Conservation (phyloP, 2,113 vertebrate genomes). For the Alethe castanea region DNA sequence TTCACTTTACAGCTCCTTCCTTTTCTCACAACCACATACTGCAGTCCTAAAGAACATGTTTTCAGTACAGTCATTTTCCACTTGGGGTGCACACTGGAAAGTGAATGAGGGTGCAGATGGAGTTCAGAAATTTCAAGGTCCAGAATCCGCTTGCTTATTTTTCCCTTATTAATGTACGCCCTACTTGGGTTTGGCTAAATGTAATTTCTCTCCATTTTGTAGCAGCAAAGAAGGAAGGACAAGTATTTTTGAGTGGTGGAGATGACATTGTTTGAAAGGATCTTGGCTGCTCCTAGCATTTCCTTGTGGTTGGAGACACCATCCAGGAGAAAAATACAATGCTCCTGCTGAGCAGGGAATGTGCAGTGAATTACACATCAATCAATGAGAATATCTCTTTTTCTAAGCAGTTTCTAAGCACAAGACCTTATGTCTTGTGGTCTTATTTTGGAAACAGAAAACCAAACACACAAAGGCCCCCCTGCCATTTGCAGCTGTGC, state of each 20-base stretch:
- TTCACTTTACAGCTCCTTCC: not conserved
- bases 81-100: not conserved
- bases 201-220: not conserved
- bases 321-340: not conserved
- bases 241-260: not conserved
- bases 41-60: not conserved
- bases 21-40: not conserved
- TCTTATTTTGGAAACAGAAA: not conserved
- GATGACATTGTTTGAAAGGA: not conserved
- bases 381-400: not conserved
- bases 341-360: not conserved
- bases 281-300: not conserved
- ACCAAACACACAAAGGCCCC: rapidly evolving
- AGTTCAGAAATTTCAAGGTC: not conserved
- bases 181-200: not conserved
- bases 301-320: not conserved
- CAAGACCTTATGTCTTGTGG: not conserved
- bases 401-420: not conserved
- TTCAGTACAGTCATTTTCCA: not conserved
- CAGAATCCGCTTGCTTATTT: not conserved
- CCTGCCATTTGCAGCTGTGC: not conserved
- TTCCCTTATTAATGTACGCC: not conserved
- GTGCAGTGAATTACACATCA: not conserved
- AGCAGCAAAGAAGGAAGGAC: not conserved
- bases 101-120: not conserved